Percentiles rank a stretch among this genome's conserved stretches.
Conservation (phyloP, 2,113 vertebrate genomes). For the Calidris pygmaea region DNA sequence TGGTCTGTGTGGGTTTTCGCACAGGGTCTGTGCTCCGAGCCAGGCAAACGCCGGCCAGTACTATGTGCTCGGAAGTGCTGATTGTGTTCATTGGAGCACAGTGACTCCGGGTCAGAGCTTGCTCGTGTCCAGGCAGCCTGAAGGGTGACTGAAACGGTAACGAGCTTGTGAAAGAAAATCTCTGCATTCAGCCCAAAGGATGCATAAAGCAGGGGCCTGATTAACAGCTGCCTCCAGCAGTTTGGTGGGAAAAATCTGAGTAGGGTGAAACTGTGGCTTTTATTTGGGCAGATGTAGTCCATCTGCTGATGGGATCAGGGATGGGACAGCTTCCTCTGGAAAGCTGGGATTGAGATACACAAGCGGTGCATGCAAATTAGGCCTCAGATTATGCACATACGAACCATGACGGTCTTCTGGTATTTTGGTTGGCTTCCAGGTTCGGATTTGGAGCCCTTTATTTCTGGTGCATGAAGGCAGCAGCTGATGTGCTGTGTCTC, state of each 20-base stretch:
- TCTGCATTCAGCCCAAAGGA: neutral
- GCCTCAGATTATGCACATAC: conserved; percentile 32
- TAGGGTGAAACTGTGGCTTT: neutral
- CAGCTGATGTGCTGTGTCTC: conserved; percentile 39
- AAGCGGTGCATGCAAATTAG: conserved; percentile 19
- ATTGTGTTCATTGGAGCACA: neutral
- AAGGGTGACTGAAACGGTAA: neutral
- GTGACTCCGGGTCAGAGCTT: neutral
- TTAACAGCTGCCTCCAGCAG: conserved; percentile 8
- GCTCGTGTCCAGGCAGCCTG: neutral
- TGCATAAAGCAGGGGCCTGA: neutral
- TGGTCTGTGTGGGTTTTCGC: neutral
- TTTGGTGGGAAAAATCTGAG: neutral
- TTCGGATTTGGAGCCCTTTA: conserved; percentile 16
- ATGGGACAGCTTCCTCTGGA: conserved; percentile 20
- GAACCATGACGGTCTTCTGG: neutral
- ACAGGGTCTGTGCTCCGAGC: neutral
- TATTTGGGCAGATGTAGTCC: conserved; percentile 28
- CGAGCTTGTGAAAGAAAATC: neutral
- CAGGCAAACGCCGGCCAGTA: neutral
- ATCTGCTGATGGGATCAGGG: conserved; percentile 38
- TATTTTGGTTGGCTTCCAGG: conserved; percentile 49
- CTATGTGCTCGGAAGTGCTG: neutral
- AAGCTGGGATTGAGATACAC: conserved; percentile 54
- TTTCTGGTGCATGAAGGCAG: conserved; percentile 35